Conservation (phyloP, 2,113 vertebrate genomes). For the Tetraodon nigroviridis region DNA sequence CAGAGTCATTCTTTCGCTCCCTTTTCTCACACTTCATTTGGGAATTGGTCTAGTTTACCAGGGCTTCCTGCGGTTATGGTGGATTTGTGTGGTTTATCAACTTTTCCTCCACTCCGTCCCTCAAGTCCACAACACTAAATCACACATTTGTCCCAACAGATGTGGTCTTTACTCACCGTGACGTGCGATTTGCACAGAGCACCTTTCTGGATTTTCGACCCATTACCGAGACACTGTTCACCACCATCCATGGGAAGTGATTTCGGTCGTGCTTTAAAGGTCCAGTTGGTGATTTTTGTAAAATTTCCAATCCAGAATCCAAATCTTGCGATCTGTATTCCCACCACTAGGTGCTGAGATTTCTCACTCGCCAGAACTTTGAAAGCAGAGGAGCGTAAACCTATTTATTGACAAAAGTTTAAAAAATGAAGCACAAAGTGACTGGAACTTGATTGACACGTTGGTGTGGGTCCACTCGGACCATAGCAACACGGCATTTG, state of each 20-base stretch:
- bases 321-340: no score
- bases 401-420: not conserved
- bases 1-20: conserved; percentile 68
- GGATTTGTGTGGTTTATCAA: conserved; percentile 72
- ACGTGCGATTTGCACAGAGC: conserved; percentile 18
- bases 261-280: not conserved
- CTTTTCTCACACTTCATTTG: conserved; percentile 79
- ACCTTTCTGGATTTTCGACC: conserved; percentile 33
- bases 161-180: conserved; percentile 48
- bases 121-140: conserved; percentile 53
- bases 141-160: conserved; percentile 66
- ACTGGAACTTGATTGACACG: conserved; percentile 76
- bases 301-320: no score
- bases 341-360: no score
- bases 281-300: no score
- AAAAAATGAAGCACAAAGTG: conserved; percentile 1
- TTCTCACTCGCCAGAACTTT: not conserved
- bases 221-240: conserved; percentile 3
- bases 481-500: conserved; percentile 78
- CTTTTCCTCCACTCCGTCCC: conserved; percentile 67
- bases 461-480: conserved; percentile 80
- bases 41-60: conserved; percentile 67
- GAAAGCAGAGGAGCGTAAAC: conserved; percentile 30
- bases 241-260: conserved; percentile 12
- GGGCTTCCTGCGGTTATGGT: conserved; percentile 64